These are phyloP conservation scores for Coilia nasus DNA, from an alignment of 2,797 vertebrate species.

Conservation along the genomic window DNA sequence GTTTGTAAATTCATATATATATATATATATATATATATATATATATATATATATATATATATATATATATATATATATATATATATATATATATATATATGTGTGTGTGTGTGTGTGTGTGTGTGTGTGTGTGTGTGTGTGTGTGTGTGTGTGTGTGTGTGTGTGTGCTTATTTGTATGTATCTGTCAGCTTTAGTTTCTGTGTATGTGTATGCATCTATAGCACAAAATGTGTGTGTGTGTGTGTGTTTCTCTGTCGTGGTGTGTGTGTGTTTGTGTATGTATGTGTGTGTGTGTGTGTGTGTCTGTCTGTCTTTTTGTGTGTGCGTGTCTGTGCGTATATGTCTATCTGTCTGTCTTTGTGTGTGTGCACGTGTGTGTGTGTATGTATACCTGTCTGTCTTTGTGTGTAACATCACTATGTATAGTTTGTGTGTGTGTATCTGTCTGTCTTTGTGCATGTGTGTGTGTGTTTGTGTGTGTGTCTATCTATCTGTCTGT, in stretches of 20 bases:
- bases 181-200: neutral
- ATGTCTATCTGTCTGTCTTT: neutral
- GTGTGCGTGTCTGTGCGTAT: neutral
- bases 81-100: no score
- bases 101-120: constrained; percentile 17
- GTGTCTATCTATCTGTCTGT: neutral
- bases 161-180: neutral
- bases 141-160: neutral
- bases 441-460: neutral
- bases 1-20: neutral
- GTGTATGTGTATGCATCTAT: neutral
- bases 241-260: neutral
- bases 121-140: neutral
- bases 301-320: no score
- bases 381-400: neutral
- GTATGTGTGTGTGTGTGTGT: neutral
- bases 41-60: neutral
- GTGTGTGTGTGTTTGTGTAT: neutral
- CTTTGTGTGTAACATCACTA: neutral
- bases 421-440: neutral
- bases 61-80: no score
- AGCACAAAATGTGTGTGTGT: neutral
- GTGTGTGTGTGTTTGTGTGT: neutral
- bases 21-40: neutral
- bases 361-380: neutral